Evolutionary conservation across 2,888 invertebrate species (phyloP).

Genomic region (Agrochola litura): DNA sequence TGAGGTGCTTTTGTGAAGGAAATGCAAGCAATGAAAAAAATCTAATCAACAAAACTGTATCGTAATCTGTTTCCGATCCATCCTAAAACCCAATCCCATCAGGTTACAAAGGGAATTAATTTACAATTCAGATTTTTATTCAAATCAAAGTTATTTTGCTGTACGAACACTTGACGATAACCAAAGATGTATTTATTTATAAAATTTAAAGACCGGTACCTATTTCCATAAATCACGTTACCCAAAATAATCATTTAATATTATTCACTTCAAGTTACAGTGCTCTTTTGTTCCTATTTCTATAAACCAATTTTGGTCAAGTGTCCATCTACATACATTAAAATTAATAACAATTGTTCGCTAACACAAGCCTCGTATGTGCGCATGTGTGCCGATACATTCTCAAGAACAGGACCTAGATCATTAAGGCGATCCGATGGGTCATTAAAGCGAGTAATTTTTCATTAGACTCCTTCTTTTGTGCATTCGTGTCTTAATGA

Average conservation of each 20-base stretch:
- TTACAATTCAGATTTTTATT: conserved; percentile 47
- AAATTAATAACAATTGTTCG: conserved; percentile 55
- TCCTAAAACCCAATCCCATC: conserved; percentile 30
- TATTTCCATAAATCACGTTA: not conserved
- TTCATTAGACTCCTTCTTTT: conserved; percentile 83
- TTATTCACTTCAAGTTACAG: not conserved
- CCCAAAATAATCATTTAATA: not conserved
- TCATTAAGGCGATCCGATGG: conserved; percentile 79
- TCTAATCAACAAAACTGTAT: conserved; percentile 32
- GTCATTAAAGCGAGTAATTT: conserved; percentile 83
- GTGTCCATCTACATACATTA: conserved; percentile 39
- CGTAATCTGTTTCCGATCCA: conserved; percentile 57
- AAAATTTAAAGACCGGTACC: conserved; percentile 2
- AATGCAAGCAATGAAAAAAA: conserved; percentile 50
- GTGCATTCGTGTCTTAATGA: conserved; percentile 79
- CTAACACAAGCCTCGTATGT: conserved; percentile 18
- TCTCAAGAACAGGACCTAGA: conserved; percentile 77
- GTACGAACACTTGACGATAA: conserved; percentile 7
- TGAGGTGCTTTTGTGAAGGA: conserved; percentile 49
- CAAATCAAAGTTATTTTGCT: conserved; percentile 8
- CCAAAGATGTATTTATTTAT: not conserved
- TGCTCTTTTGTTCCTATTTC: conserved; percentile 8
- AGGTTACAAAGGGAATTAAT: conserved; percentile 37
- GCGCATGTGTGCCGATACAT: conserved; percentile 54
- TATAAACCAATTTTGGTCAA: conserved; percentile 13